Percentiles rank a stretch among this genome's conserved stretches.
Evolutionary conservation across 2,797 vertebrate species (phyloP).

Genomic region (Acrocephalus scirpaceus): DNA sequence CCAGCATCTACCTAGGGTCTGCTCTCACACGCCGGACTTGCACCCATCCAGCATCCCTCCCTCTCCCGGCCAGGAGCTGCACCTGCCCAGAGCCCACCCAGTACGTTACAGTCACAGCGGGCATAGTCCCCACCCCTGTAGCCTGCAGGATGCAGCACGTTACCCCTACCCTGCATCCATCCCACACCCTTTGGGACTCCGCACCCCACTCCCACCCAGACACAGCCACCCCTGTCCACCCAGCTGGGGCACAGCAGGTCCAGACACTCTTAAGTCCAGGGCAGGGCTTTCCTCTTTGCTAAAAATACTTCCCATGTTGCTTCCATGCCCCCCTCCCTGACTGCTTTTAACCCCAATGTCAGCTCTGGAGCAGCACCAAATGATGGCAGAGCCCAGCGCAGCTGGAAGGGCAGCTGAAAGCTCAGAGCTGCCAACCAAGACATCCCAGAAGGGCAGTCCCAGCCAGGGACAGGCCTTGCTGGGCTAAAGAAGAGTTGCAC

Average conservation of each 20-base stretch:
- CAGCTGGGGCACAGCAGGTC: not conserved
- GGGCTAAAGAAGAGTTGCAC: not conserved
- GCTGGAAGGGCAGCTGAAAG: not conserved
- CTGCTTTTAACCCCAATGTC: not conserved
- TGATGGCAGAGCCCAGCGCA: not conserved
- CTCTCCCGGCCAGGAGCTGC: not conserved
- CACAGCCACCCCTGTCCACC: not conserved
- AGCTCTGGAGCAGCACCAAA: not conserved
- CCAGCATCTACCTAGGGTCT: not conserved
- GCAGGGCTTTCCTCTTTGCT: not conserved
- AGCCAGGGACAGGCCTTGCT: not conserved
- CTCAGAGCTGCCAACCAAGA: not conserved
- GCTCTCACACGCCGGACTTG: rapidly evolving
- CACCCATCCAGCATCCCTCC: not conserved
- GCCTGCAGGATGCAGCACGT: too few species aligned
- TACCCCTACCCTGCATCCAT: too few species aligned
- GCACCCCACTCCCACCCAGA: too few species aligned
- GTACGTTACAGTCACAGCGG: too few species aligned
- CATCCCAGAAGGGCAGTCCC: not conserved
- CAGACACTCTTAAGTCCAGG: rapidly evolving
- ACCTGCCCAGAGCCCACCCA: too few species aligned
- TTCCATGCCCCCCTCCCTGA: not conserved
- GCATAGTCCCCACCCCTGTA: rapidly evolving
- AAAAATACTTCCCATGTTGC: not conserved
- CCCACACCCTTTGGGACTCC: too few species aligned